A percentile compares a stretch with the other conserved stretches of the same genome.
phyloP scores from a whole-genome alignment of 2,888 invertebrate genomes.

The Apantesis nais region DNA sequence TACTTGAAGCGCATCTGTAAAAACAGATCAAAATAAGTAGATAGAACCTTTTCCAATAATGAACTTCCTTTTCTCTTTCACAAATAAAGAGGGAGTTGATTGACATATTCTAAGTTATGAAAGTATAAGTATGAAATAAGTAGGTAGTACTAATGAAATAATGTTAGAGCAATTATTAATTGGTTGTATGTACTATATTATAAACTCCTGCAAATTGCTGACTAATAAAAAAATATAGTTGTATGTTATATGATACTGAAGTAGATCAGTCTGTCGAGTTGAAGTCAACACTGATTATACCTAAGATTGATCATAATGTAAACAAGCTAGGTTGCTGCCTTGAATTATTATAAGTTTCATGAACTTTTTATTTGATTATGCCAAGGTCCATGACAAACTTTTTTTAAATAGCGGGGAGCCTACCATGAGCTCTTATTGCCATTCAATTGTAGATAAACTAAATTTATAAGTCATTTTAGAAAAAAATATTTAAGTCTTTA shows the following conservation, averaged over 20 bases:
- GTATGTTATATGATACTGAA: not conserved
- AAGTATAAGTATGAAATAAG: too few relatives aligned
- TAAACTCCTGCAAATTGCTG: not conserved
- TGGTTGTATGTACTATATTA: too few relatives aligned
- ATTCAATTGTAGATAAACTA: too few relatives aligned
- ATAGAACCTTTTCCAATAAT: not conserved
- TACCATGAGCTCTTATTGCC: too few relatives aligned
- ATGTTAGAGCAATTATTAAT: not conserved
- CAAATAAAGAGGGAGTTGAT: not conserved
- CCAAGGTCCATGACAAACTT: not conserved
- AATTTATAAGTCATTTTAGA: too few relatives aligned
- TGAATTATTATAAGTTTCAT: too few relatives aligned
- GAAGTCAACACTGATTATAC: too few relatives aligned
- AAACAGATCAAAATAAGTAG: not conserved
- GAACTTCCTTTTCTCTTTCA: not conserved
- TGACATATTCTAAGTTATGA: not conserved
- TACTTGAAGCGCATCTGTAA: conserved; percentile 34
- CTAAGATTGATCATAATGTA: not conserved
- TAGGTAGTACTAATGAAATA: not conserved
- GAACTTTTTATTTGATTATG: not conserved
- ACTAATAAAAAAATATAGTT: too few relatives aligned
- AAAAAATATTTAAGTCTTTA: too few relatives aligned
- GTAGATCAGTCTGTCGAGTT: not conserved
- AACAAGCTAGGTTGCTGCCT: too few relatives aligned
- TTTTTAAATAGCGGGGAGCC: not conserved